Evolutionary conservation across 1,140 invertebrate species (phyloP), one percentile per base, ranked within the genome.

Genomic region (Araneus ventricosus): DNA sequence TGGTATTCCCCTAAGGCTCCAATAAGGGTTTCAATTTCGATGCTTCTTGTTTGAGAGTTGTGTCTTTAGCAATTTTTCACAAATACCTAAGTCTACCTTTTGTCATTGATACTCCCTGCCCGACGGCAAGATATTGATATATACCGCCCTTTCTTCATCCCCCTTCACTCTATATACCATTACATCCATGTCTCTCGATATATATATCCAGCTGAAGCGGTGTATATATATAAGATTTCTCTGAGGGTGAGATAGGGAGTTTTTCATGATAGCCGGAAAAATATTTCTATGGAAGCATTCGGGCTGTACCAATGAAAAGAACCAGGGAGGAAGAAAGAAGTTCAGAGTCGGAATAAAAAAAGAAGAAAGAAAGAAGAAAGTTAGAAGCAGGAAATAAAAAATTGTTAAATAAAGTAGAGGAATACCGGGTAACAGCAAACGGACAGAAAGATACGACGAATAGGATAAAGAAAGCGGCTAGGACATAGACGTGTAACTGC

Each of bases 11-110:
- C 41, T 67, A 30, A 59, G 86, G 86, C 61, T 39, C 20, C 63
- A 88, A 88, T 88, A 88, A 88, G 63, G 70, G 86, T 88, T 88
- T 88, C 86, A 70, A 88, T 88, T 86, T 88, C 59, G 10, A 20
- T 27, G 22, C 37, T 41, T 57, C 30, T 57, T 24, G 30, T 86
- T 27, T 37, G 52, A 86, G 84, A 34, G 41, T 5, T 61, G 57
- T 86, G 52, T 86, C 52, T 86, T 41, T 37, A 88, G 37, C 34
- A 45, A 88, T 67, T 88, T 88, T 70, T 67, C 86, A 88, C 61
- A 88, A 88, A 88, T 88, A 86, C 84, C 84, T 34, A 10, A 57
- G 30, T 4, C 34, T 61, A 86, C 84, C 57, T 86, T 86, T 63
- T 8, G 84, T 59, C 37, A 86, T 59, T 24, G 34, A 86, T 86